A percentile compares a stretch with the other conserved stretches of the same genome.
Evolutionary conservation across 64 coral and sea anemone species (phyloP).

Genomic region (Stichodactyla mertensii): DNA sequence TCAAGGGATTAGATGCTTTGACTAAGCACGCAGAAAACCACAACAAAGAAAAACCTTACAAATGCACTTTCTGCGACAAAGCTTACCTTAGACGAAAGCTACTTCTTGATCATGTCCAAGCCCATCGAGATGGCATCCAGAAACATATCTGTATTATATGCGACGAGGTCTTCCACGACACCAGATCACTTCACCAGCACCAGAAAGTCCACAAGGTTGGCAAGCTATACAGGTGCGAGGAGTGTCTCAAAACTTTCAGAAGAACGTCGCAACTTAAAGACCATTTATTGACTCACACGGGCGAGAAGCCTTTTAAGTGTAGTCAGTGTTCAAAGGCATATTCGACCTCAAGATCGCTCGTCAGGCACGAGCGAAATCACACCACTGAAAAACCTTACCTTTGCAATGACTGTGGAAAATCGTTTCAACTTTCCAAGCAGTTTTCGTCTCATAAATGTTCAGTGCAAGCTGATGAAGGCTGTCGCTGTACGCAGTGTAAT

Average conservation of each 20-base stretch:
- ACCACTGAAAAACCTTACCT: conserved; percentile 7
- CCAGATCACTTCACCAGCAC: not conserved
- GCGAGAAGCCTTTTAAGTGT: conserved; percentile 25
- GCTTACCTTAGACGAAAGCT: conserved; percentile 16
- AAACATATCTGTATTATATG: conserved; percentile 1
- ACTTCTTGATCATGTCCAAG: conserved; percentile 12
- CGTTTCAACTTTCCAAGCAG: not conserved
- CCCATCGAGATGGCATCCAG: conserved; percentile 7
- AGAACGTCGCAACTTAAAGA: conserved; percentile 47
- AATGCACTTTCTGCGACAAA: conserved; percentile 32
- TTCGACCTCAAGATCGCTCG: not conserved
- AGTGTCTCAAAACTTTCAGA: conserved; percentile 44
- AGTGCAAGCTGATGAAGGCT: not conserved
- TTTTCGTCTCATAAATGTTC: conserved; percentile 9
- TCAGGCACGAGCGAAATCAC: not conserved
- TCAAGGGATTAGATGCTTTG: not conserved
- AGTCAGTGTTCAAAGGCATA: conserved; percentile 9
- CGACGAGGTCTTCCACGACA: conserved; percentile 9
- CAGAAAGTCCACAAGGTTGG: conserved; percentile 28
- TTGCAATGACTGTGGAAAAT: conserved; percentile 27
- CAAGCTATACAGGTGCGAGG: conserved; percentile 47
- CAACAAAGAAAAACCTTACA: conserved; percentile 24
- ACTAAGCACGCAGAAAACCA: conserved; percentile 10
- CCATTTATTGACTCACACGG: conserved; percentile 28
- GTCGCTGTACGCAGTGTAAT: conserved; percentile 20